These are phyloP conservation scores for Scaptomyza tumidula DNA, from an alignment of 2,888 invertebrate genomes.

Conservation along the genomic window DNA sequence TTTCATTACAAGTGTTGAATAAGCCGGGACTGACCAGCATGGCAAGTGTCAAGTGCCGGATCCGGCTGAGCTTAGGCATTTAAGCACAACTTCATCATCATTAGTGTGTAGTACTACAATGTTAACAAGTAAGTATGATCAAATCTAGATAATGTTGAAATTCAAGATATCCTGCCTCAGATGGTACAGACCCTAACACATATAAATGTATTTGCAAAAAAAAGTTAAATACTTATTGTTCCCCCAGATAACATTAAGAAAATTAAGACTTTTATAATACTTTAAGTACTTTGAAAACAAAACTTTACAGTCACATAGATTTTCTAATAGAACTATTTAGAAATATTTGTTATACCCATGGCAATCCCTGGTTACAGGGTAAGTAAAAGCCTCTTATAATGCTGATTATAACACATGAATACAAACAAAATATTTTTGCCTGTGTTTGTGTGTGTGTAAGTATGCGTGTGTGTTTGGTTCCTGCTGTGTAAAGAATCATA, in stretches of 20 bases:
- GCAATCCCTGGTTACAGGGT: conserved; percentile 1
- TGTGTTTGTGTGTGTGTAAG: conserved; percentile 4
- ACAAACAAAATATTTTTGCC: conserved; percentile 36
- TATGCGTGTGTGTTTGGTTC: conserved; percentile 35
- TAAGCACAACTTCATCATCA: conserved; percentile 79
- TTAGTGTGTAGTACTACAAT: conserved; percentile 57
- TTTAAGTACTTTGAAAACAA: too few species aligned
- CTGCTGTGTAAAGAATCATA: conserved; percentile 74
- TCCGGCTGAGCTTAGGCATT: conserved; percentile 63
- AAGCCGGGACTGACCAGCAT: conserved; percentile 49
- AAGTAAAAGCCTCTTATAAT: conserved; percentile 61
- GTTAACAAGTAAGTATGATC: conserved; percentile 14
- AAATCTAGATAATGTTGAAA: neutral
- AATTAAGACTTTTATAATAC: too few species aligned
- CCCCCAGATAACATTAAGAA: too few species aligned
- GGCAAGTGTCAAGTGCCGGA: conserved; percentile 63
- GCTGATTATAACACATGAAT: conserved; percentile 75
- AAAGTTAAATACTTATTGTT: too few species aligned
- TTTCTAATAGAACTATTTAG: neutral
- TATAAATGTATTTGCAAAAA: neutral
- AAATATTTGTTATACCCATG: neutral
- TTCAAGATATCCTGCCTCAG: neutral
- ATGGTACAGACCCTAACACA: neutral
- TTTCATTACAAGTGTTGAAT: conserved; percentile 73
- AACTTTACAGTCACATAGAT: too few species aligned